phyloP scores from a whole-genome alignment of 2,797 vertebrate species.

The Cirrhinus mrigala region DNA sequence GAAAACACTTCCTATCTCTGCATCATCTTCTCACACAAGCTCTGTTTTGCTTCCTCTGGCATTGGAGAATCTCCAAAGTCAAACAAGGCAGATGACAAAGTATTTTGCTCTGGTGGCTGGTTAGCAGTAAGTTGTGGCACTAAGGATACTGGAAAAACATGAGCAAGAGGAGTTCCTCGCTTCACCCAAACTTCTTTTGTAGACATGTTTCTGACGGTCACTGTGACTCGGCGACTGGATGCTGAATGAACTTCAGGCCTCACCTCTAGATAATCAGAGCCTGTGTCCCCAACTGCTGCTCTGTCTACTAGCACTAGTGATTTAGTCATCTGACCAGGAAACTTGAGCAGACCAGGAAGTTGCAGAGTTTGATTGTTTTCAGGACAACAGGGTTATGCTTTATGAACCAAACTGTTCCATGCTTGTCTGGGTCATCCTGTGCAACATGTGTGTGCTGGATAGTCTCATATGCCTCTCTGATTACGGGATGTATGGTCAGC shows the following conservation, averaged over 20 bases:
- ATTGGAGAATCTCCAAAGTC: conserved; percentile 42
- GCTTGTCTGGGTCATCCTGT: no score
- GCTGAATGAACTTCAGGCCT: conserved; percentile 30
- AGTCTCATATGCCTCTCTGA: no score
- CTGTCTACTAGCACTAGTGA: conserved; percentile 16
- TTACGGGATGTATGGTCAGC: no score
- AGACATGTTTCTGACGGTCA: conserved; percentile 31
- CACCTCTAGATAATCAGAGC: background rate
- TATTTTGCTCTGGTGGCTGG: background rate
- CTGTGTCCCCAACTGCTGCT: background rate
- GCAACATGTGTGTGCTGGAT: no score
- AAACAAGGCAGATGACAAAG: background rate
- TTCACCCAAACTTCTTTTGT: background rate
- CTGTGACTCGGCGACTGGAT: background rate
- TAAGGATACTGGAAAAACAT: conserved; percentile 26
- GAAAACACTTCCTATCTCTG: conserved; percentile 30
- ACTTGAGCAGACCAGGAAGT: background rate
- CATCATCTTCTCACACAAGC: conserved; percentile 13
- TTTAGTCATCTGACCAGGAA: background rate
- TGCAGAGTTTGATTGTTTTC: background rate
- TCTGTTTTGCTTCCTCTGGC: background rate
- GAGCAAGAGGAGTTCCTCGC: conserved; percentile 9
- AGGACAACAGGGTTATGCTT: background rate
- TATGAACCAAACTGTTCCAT: no score
- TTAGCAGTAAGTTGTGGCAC: background rate